Evolutionary conservation across 2,888 invertebrate genomes (phyloP), one percentile per base, ranked within the genome.

Genomic region (Tenthredo livida): DNA sequence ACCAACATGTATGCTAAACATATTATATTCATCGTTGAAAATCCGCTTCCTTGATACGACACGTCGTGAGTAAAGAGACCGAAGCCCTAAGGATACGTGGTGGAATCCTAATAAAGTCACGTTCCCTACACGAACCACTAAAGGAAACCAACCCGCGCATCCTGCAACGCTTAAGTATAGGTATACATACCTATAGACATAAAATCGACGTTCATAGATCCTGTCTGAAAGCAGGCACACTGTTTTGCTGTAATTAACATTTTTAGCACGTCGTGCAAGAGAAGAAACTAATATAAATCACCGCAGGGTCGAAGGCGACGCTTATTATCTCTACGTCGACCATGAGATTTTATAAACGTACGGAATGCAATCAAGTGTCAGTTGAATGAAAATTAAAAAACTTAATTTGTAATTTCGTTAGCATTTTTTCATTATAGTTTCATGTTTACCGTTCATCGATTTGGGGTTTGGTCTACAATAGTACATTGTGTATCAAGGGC

Each of bases 101-200:
- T 61, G 58, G 80, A 80, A 80, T 80, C 61, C 40, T 80, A 58
- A 80, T 61, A 58, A 80, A 61, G 80, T 50, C 80, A 80, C 80
- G 80, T 80, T 80, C 80, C 61, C 58, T 80, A 80, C 80, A 80
- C 58, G 37, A 37, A 61, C 50, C 17, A 7, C 29, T 25, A 43
- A 2, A 47, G 33, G 77, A 54, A 25, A 43, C 40, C 25, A 73
- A 37, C 10, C 9, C 37, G 72, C 73, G 40, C 6, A 10, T 17
- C 40, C 43, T 43, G 43, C 37, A 43, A 25, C n/a, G 73, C 43
- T 43, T 10, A 25, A 15, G 5, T 73, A 43, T 5, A 40, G 77
- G 29, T 77, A 33, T 6, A 77, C 47, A 12, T 0, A 47, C 15
- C 47, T 3, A 15, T 3, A 15, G 15, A 15, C 77, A 33, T 15